Evolutionary conservation across 2,113 vertebrate species (phyloP).

Genomic region (Tragelaphus buxtoni): DNA sequence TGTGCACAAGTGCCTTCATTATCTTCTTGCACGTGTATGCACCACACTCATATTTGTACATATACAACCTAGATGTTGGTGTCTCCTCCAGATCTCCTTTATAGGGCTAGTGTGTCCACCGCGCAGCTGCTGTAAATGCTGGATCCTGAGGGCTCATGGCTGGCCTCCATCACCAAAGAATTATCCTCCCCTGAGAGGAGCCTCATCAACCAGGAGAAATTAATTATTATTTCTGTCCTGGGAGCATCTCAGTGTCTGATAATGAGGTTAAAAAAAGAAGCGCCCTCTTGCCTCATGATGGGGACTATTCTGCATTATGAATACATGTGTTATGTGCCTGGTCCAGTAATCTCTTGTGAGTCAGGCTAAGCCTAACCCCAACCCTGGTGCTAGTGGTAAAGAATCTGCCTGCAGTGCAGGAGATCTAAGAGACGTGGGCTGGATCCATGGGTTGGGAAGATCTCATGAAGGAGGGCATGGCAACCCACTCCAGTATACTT

Average conservation of each 20-base stretch:
- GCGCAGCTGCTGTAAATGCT: neutral
- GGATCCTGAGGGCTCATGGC: neutral
- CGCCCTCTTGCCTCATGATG: neutral
- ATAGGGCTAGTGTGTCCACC: neutral
- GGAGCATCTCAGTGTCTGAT: neutral
- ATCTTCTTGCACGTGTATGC: neutral
- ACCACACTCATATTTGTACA: accelerated
- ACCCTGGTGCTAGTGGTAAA: neutral
- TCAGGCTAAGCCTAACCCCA: neutral
- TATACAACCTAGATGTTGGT: neutral
- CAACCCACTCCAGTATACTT: neutral
- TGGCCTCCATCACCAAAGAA: neutral
- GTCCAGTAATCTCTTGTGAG: neutral
- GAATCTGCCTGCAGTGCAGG: neutral
- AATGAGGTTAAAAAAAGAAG: neutral
- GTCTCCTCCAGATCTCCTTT: neutral
- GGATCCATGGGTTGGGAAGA: neutral
- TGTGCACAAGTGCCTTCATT: neutral
- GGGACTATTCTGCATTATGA: neutral
- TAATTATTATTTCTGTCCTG: neutral
- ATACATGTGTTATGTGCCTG: no score
- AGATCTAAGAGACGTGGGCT: neutral
- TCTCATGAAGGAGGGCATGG: neutral
- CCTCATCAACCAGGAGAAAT: neutral
- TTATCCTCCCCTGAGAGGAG: neutral